Conservation (phyloP, 2,797 vertebrate genomes). For the Brachyalestes nurse region DNA sequence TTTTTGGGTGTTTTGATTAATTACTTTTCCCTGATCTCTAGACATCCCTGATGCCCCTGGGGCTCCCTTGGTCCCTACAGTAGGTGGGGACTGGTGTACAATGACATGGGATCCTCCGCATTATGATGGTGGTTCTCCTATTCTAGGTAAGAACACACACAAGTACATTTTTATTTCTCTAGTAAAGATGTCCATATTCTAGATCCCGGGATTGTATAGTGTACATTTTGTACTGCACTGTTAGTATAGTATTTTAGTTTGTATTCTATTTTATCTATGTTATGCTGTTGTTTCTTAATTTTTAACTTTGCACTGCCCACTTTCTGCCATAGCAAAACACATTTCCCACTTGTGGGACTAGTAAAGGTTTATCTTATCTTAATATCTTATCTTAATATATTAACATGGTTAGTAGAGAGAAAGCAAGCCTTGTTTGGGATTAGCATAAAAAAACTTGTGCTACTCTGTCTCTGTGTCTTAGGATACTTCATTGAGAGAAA, state of each 20-base stretch:
- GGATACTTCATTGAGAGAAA: conserved; percentile 98
- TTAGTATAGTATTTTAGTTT: too few relatives aligned
- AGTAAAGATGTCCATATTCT: not conserved
- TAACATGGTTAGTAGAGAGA: too few relatives aligned
- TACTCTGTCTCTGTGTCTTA: conserved; percentile 55
- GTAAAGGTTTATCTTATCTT: too few relatives aligned
- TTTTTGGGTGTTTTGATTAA: not conserved
- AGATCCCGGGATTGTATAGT: too few relatives aligned
- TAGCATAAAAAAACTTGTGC: not conserved
- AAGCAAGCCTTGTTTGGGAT: too few relatives aligned
- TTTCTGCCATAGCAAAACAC: too few relatives aligned
- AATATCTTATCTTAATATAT: too few relatives aligned
- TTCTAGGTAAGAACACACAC: conserved; percentile 82
- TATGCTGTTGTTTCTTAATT: too few relatives aligned
- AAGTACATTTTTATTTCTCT: not conserved
- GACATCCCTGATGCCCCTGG: conserved; percentile 94
- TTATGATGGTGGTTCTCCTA: conserved; percentile 92
- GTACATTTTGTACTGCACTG: too few relatives aligned
- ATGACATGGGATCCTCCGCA: conserved; percentile 94
- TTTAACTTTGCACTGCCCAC: too few relatives aligned
- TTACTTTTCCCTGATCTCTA: conserved; percentile 60
- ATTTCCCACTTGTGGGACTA: too few relatives aligned
- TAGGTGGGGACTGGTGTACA: conserved; percentile 95
- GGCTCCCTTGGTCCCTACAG: conserved; percentile 86
- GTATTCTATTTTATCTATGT: too few relatives aligned